Evolutionary conservation across 1,140 invertebrate genomes (phyloP), one percentile per base, ranked within the genome.

Genomic region (Drosophila novamexicana): DNA sequence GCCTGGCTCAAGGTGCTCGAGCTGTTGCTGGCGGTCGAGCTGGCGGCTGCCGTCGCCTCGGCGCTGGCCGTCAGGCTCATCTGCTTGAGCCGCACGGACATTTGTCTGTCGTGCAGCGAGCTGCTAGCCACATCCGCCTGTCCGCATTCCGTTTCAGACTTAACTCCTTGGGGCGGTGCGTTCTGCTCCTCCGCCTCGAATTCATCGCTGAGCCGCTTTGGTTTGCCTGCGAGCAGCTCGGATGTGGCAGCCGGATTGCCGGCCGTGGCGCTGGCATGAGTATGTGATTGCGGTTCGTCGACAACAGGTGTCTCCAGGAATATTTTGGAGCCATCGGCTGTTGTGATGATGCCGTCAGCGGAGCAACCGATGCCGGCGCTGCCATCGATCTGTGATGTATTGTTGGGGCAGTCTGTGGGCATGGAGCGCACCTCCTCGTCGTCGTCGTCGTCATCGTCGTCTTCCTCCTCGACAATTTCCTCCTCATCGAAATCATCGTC

Each of bases 181-280:
- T 6, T 56, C 49, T 16, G 77, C 65, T 12, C 70, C 10, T 66
- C 53, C 7, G 75, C 66, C 53, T 83, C 70, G 52, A 92, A 92
- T 57, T 92, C 91, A 66, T 92, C 91, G 61, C 91, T 92, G 9
- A 92, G 74, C 10, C 91, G 84, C 58, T 92, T 92, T 9, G 91
- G 91, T 45, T 91, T 92, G 7, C 76, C 59, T 9, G 79, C 62
- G 12, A 64, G 44, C 47, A 14, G 54, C 40, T 64, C 77, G 9
- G 75, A 42, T 58, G 63, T 47, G 16, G 22, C 68, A 3, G 71
- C 44, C 22, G 22, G 22, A 12, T 65, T 61, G n/a, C 37, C 47
- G 12, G 49, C 49, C 0, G 40, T 22, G 18, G 34, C 36, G 12
- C 37, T 67, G 18, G 42, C 59, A 59, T 83, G 66, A 40, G 77